Conservation (phyloP, 2,797 vertebrate species). For the Nothura maculosa region DNA sequence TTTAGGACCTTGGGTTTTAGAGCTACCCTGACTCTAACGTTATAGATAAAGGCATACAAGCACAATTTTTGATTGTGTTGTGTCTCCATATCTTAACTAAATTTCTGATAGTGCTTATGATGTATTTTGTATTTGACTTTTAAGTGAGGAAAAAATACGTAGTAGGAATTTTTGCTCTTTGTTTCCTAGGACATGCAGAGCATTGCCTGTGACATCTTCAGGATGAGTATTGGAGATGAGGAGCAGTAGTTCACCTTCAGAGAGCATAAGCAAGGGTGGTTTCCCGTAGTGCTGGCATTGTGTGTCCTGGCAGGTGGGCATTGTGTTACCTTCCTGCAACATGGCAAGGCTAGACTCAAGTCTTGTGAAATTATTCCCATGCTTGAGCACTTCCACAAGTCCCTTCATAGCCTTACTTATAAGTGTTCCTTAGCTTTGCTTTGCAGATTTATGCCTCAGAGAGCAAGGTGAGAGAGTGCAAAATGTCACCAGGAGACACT, state of each 20-base stretch:
- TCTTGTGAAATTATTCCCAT: neutral
- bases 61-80: fast-evolving
- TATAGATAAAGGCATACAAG: neutral
- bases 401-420: fast-evolving
- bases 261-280: fast-evolving
- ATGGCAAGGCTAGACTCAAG: neutral
- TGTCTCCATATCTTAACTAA: neutral
- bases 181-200: neutral
- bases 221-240: neutral
- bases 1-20: neutral
- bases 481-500: fast-evolving
- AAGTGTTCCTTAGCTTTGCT: neutral
- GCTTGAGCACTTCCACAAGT: neutral
- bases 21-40: neutral
- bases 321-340: neutral
- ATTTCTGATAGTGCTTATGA: neutral
- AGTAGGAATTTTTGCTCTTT: neutral
- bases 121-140: neutral
- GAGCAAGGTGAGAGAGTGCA: neutral
- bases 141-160: neutral
- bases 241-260: neutral
- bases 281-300: neutral
- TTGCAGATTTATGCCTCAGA: neutral
- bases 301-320: too few relatives aligned
- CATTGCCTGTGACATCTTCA: neutral